phyloP scores from a whole-genome alignment of 2,113 vertebrate genomes.

The Mustela nigripes region DNA sequence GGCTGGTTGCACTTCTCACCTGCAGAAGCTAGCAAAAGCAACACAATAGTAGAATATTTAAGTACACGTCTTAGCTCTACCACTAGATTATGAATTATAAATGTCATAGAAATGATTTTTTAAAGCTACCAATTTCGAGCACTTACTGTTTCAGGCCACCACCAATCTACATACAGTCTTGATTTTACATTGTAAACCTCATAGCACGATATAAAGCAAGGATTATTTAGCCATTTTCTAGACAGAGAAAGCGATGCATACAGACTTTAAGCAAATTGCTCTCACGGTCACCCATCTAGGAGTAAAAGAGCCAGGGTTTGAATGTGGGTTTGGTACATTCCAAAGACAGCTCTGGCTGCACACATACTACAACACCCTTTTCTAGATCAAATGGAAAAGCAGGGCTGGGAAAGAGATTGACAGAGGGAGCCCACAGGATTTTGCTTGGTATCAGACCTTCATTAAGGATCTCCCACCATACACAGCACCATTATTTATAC shows the following conservation, averaged over 20 bases:
- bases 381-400: not conserved
- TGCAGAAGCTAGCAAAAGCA: not conserved
- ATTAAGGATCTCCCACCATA: not conserved
- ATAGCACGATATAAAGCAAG: not conserved
- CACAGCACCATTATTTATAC: not conserved
- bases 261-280: not conserved
- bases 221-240: not conserved
- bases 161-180: not conserved
- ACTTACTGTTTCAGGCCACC: not conserved
- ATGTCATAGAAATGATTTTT: not conserved
- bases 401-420: not conserved
- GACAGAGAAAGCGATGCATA: not conserved
- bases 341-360: not conserved
- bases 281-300: not conserved
- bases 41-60: not conserved
- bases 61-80: not conserved
- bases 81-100: not conserved
- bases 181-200: not conserved
- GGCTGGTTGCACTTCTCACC: not conserved
- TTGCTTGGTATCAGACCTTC: not conserved
- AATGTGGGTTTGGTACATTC: not conserved
- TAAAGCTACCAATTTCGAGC: not conserved
- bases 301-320: not conserved
- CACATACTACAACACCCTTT: not conserved
- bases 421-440: not conserved